phyloP scores from a whole-genome alignment of 2,113 vertebrate species.

The Pavo muticus region DNA sequence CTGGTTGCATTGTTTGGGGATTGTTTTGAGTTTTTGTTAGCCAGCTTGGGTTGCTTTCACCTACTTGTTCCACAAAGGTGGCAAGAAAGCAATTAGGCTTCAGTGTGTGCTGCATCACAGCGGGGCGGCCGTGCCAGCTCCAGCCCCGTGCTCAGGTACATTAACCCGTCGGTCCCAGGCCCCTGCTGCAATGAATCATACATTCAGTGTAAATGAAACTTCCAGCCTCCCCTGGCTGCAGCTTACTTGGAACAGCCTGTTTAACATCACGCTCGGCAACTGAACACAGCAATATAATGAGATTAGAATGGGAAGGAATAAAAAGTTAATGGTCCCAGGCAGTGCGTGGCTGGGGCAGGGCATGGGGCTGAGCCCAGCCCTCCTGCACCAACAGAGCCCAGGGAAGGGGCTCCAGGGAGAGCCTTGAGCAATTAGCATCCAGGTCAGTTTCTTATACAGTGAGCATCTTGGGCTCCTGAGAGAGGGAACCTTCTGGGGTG shows the following conservation, averaged over 20 bases:
- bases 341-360: too few relatives aligned
- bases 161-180: constrained; percentile 1
- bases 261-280: constrained; percentile 34
- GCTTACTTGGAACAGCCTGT: constrained; percentile 29
- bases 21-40: background rate
- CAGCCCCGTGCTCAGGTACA: background rate
- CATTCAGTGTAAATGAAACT: constrained; percentile 56
- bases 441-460: background rate
- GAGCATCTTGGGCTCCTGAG: background rate
- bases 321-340: background rate
- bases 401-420: background rate
- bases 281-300: constrained; percentile 55
- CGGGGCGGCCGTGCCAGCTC: background rate
- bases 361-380: background rate
- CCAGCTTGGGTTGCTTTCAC: background rate
- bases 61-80: background rate
- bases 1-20: too few relatives aligned
- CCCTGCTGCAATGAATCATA: constrained; percentile 47
- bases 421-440: background rate
- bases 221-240: constrained; percentile 53
- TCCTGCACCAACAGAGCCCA: background rate
- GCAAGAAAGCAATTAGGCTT: background rate
- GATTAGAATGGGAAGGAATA: constrained; percentile 45
- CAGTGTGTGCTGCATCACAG: accelerated
- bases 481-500: background rate